A percentile compares a stretch with the other conserved stretches of the same genome.
Conservation (phyloP, 2,113 vertebrate genomes). For the Paramisgurnus dabryanus region DNA sequence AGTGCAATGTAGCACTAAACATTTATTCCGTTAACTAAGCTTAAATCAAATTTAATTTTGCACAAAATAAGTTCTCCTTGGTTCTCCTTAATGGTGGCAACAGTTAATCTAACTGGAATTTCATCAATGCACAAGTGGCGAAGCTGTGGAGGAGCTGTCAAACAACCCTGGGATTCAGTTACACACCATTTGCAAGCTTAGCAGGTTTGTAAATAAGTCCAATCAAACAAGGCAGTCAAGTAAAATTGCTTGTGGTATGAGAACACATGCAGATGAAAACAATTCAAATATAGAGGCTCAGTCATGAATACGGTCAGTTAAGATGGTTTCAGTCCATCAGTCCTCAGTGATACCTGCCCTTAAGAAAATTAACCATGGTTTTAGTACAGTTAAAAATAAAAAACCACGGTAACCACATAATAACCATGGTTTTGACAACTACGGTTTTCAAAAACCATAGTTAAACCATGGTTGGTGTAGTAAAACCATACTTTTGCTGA, state of each 20-base stretch:
- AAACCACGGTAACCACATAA: too few species aligned
- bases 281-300: not conserved
- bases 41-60: slow-evolving; percentile 10
- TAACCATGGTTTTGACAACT: too few species aligned
- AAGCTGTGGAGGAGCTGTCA: slow-evolving; percentile 43
- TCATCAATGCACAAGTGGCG: not conserved
- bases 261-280: not conserved
- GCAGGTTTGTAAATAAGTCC: slow-evolving; percentile 36
- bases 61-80: not conserved
- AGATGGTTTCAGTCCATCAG: too few species aligned
- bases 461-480: too few species aligned
- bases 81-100: not conserved
- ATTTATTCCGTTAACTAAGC: not conserved
- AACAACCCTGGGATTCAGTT: slow-evolving; percentile 40
- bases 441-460: too few species aligned
- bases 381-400: too few species aligned
- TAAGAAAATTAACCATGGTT: too few species aligned
- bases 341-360: too few species aligned
- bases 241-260: not conserved
- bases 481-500: too few species aligned
- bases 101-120: not conserved
- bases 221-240: not conserved
- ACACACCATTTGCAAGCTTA: slow-evolving; percentile 24
- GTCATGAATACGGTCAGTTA: not conserved
- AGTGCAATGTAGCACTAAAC: not conserved